phyloP scores from a whole-genome alignment of 2,797 vertebrate species.

The Poeciliopsis turneri region DNA sequence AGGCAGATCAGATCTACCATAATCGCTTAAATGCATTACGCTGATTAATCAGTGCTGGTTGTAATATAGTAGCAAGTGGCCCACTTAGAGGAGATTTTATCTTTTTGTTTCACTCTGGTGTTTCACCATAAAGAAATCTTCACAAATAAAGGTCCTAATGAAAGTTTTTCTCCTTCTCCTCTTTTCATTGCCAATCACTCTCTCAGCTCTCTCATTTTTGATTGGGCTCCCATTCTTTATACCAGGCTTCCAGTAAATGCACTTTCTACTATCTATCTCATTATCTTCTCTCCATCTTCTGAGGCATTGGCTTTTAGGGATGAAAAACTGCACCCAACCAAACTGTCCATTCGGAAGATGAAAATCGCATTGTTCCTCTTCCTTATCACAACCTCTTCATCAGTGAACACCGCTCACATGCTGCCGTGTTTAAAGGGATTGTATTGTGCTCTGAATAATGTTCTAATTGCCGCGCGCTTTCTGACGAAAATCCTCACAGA shows the following conservation, averaged over 20 bases:
- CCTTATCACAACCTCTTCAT: slow-evolving; percentile 65
- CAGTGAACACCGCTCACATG: slow-evolving; percentile 44
- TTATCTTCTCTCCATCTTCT: slow-evolving; percentile 62
- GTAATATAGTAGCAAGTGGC: slow-evolving; percentile 70
- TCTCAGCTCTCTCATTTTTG: slow-evolving; percentile 36
- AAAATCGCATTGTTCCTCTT: slow-evolving; percentile 58
- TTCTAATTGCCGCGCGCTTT: slow-evolving; percentile 59
- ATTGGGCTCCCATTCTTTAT: slow-evolving; percentile 52
- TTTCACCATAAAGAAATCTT: slow-evolving; percentile 58
- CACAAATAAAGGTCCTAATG: slow-evolving; percentile 58
- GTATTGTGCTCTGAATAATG: slow-evolving; percentile 58
- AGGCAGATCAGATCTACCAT: slow-evolving; percentile 76
- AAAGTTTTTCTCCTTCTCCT: slow-evolving; percentile 28
- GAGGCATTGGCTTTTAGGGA: slow-evolving; percentile 70
- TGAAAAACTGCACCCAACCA: slow-evolving; percentile 58
- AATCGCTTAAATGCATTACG: slow-evolving; percentile 81
- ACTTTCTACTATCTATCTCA: slow-evolving; percentile 52
- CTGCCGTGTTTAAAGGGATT: slow-evolving; percentile 49
- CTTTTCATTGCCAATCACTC: slow-evolving; percentile 40
- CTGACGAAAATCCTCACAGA: slow-evolving; percentile 46
- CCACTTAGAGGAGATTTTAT: slow-evolving; percentile 46
- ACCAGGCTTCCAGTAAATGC: slow-evolving; percentile 64
- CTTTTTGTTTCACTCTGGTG: slow-evolving; percentile 25
- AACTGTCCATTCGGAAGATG: slow-evolving; percentile 62
- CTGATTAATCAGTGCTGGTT: slow-evolving; percentile 75